phyloP scores from a whole-genome alignment of 1,140 invertebrate species.

The Saccostrea glomerata region DNA sequence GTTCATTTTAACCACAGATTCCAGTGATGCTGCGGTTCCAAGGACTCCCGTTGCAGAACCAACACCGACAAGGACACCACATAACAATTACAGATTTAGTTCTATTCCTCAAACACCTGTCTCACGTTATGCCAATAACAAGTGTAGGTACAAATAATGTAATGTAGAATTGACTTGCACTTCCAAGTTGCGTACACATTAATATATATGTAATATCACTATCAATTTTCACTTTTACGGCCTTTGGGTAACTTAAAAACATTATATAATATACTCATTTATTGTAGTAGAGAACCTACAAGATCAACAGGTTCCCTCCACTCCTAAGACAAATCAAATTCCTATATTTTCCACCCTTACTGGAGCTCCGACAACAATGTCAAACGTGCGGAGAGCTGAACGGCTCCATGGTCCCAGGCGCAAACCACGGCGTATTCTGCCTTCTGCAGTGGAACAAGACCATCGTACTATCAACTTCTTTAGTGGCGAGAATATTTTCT shows the following conservation, averaged over 20 bases:
- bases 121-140: not conserved
- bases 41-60: not conserved
- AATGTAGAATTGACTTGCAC: not conserved
- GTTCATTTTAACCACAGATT: not conserved
- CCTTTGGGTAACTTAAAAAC: too few relatives aligned
- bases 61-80: not conserved
- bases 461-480: not conserved
- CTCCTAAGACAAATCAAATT: not conserved
- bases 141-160: not conserved
- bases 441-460: not conserved
- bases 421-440: not conserved
- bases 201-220: too few relatives aligned
- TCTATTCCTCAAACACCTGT: not conserved
- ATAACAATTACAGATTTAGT: not conserved
- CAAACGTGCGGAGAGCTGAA: not conserved
- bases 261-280: not conserved
- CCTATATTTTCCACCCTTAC: not conserved
- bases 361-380: not conserved
- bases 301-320: conserved; percentile 1
- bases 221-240: too few relatives aligned
- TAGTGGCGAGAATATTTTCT: conserved; percentile 13
- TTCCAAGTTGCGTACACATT: too few relatives aligned
- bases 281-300: not conserved
- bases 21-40: not conserved
- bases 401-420: not conserved